Conservation (phyloP, 1,140 invertebrate species). For the Aethina tumida region DNA sequence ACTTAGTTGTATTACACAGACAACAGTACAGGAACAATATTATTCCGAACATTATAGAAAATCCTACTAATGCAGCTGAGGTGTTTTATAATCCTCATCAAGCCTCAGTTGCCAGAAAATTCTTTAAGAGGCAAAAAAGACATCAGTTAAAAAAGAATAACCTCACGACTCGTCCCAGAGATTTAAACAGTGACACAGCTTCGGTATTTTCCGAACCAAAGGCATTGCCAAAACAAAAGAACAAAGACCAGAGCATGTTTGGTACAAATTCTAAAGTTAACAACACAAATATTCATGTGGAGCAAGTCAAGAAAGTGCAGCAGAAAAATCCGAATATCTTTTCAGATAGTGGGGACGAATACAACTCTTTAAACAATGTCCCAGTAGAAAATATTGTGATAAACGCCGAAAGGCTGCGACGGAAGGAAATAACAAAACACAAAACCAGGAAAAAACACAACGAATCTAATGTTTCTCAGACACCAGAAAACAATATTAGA, state of each 20-base stretch:
- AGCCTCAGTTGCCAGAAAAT: slow-evolving; percentile 82
- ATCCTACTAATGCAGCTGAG: slow-evolving; percentile 49
- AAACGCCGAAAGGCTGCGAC: slow-evolving; percentile 30
- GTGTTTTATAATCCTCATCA: slow-evolving; percentile 90
- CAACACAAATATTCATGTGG: slow-evolving; percentile 67
- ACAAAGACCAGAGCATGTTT: slow-evolving; percentile 52
- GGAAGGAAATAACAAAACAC: slow-evolving; percentile 21
- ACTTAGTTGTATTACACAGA: slow-evolving; percentile 56
- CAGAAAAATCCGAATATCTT: slow-evolving; percentile 50
- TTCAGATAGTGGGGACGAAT: slow-evolving; percentile 45
- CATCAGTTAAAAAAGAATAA: slow-evolving; percentile 65
- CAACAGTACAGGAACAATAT: slow-evolving; percentile 61
- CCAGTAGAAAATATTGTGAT: slow-evolving; percentile 31
- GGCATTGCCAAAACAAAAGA: slow-evolving; percentile 42
- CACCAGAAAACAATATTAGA: slow-evolving; percentile 38
- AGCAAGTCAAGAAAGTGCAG: slow-evolving; percentile 38
- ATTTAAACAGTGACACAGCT: slow-evolving; percentile 43
- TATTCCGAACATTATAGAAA: slow-evolving; percentile 57
- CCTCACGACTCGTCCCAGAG: slow-evolving; percentile 53
- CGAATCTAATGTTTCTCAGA: slow-evolving; percentile 32
- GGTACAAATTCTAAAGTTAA: slow-evolving; percentile 61
- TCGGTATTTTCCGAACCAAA: slow-evolving; percentile 43
- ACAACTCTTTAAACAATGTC: slow-evolving; percentile 31
- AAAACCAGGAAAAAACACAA: slow-evolving; percentile 40
- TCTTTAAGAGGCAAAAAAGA: slow-evolving; percentile 78